phyloP scores from a whole-genome alignment of 2,113 vertebrate species.

The Cochlearius cochlearius region DNA sequence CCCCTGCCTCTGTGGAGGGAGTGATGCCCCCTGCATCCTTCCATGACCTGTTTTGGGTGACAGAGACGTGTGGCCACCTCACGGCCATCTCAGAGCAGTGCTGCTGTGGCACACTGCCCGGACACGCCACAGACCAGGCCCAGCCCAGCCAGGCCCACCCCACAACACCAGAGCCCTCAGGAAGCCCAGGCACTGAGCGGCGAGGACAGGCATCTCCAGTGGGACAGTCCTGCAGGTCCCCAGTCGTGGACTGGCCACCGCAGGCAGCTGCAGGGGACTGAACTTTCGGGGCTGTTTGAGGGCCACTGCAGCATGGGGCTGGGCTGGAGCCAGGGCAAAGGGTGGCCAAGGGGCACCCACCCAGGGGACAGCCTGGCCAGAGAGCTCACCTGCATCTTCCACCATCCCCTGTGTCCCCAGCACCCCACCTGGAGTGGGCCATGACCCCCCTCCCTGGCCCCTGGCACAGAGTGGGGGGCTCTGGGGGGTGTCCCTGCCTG shows the following conservation, averaged over 20 bases:
- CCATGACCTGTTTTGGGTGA: background rate
- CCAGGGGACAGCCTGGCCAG: background rate
- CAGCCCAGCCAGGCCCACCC: background rate
- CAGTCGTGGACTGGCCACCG: background rate
- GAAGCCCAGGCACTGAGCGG: background rate
- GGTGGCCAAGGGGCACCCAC: background rate
- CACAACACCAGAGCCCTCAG: background rate
- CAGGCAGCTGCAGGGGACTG: background rate
- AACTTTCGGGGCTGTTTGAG: background rate
- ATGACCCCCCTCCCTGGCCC: background rate
- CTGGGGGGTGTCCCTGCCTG: too few species aligned
- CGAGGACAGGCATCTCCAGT: background rate
- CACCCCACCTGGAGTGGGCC: rapidly evolving
- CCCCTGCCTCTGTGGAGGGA: rapidly evolving
- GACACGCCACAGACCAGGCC: rapidly evolving
- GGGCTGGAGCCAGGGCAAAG: background rate
- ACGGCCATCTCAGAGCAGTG: constrained; percentile 24
- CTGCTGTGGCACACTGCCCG: background rate
- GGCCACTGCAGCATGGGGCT: background rate
- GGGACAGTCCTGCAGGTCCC: background rate
- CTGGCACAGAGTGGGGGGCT: background rate
- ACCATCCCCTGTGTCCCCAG: background rate
- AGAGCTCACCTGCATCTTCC: background rate
- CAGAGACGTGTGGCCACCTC: background rate
- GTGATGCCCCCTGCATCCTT: background rate